These are phyloP conservation scores for Tenodera sinensis DNA, from an alignment of 2,888 invertebrate species.

Conservation along the genomic window DNA sequence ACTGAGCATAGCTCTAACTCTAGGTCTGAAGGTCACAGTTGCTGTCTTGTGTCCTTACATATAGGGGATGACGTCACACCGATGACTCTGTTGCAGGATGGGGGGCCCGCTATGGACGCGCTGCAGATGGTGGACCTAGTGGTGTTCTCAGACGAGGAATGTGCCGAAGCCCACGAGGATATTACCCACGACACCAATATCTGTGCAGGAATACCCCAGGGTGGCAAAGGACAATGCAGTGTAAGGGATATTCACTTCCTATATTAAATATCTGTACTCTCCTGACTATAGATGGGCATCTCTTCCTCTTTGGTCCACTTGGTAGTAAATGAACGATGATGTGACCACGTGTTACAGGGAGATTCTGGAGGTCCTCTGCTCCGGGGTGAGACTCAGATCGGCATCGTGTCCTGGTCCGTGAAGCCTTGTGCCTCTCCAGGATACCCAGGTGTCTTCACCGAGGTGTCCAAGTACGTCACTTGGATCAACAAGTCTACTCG, in stretches of 20 bases:
- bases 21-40: no score
- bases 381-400: conserved; percentile 27
- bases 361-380: conserved; percentile 47
- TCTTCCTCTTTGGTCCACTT: no score
- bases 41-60: no score
- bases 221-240: conserved; percentile 49
- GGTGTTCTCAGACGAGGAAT: background rate
- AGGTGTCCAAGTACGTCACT: conserved; percentile 40
- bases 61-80: no score
- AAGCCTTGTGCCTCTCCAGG: conserved; percentile 17
- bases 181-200: conserved; percentile 37
- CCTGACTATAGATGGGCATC: no score
- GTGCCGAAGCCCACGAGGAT: background rate
- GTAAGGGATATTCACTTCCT: conserved; percentile 33
- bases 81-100: background rate
- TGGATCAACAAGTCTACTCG: conserved; percentile 35
- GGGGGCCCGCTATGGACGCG: background rate
- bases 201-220: conserved; percentile 47
- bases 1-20: no score
- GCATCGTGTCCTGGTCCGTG: conserved; percentile 26
- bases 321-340: no score
- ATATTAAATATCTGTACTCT: no score
- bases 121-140: conserved; percentile 9
- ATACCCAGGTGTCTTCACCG: conserved; percentile 36
- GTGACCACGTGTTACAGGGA: conserved; percentile 26